phyloP scores from a whole-genome alignment of 2,888 invertebrate genomes.

The Lymantria dispar region DNA sequence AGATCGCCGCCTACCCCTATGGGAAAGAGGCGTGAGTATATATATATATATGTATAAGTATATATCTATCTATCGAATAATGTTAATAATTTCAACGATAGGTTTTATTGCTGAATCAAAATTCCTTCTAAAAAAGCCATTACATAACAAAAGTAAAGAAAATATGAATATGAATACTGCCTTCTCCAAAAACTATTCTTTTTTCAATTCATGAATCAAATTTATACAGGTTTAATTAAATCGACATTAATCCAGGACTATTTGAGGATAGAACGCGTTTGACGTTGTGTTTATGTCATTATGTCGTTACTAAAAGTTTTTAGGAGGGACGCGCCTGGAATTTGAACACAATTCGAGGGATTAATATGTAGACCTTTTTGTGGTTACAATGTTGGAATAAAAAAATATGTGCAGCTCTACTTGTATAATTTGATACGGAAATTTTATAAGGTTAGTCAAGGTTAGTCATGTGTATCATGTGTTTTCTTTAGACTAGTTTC shows the following conservation, averaged over 20 bases:
- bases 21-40: too few relatives aligned
- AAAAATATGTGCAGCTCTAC: constrained; percentile 6
- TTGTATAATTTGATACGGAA: constrained; percentile 2
- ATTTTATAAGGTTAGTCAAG: constrained; percentile 2
- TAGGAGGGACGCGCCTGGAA: constrained; percentile 51
- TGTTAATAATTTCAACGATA: too few relatives aligned
- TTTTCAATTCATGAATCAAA: constrained; percentile 48
- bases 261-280: constrained; percentile 63
- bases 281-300: constrained; percentile 66
- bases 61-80: too few relatives aligned
- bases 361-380: constrained; percentile 43
- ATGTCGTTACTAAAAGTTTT: constrained; percentile 70
- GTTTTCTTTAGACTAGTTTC: too few relatives aligned
- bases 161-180: constrained; percentile 3
- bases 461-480: background rate
- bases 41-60: too few relatives aligned
- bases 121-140: too few relatives aligned
- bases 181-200: constrained; percentile 28
- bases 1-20: too few relatives aligned
- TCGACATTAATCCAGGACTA: constrained; percentile 75
- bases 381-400: constrained; percentile 14
- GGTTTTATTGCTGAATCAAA: too few relatives aligned
- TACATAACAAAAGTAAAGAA: too few relatives aligned
- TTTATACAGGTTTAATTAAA: constrained; percentile 81
- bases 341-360: constrained; percentile 54